These are phyloP conservation scores for Antechinus flavipes DNA, from an alignment of 2,113 vertebrate genomes.

Conservation along the genomic window DNA sequence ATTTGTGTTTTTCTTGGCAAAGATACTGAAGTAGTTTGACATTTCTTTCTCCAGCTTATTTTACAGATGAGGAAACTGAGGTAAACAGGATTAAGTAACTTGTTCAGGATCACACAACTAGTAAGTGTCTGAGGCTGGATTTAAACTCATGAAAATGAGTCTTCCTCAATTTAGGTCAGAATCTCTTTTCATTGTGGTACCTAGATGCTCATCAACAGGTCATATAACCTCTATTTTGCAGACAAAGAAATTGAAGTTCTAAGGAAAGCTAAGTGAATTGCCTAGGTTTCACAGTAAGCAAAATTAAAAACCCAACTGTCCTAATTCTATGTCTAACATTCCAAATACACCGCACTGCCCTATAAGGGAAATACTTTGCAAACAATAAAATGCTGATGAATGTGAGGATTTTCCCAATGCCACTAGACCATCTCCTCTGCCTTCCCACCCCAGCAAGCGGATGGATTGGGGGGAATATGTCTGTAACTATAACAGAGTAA, in stretches of 20 bases:
- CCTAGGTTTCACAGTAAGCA: background rate
- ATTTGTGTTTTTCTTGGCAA: background rate
- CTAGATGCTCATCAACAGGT: no score
- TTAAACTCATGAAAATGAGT: background rate
- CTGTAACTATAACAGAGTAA: background rate
- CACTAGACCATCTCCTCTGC: background rate
- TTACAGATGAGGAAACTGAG: background rate
- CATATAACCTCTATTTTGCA: background rate
- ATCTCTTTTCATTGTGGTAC: no score
- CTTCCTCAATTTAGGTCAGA: background rate
- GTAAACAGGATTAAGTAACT: background rate
- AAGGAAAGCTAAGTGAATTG: background rate
- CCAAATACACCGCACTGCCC: no score
- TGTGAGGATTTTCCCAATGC: background rate
- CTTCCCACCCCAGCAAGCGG: background rate
- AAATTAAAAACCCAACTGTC: background rate
- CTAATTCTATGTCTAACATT: background rate
- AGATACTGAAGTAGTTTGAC: background rate
- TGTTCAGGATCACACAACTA: background rate
- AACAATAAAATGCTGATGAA: background rate
- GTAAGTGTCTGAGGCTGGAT: background rate
- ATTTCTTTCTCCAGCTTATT: background rate
- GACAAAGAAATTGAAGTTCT: no score
- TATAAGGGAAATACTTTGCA: background rate
- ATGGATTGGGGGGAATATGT: background rate